phyloP scores from a whole-genome alignment of 1,140 invertebrate genomes.

The Chironomus striatipennis region DNA sequence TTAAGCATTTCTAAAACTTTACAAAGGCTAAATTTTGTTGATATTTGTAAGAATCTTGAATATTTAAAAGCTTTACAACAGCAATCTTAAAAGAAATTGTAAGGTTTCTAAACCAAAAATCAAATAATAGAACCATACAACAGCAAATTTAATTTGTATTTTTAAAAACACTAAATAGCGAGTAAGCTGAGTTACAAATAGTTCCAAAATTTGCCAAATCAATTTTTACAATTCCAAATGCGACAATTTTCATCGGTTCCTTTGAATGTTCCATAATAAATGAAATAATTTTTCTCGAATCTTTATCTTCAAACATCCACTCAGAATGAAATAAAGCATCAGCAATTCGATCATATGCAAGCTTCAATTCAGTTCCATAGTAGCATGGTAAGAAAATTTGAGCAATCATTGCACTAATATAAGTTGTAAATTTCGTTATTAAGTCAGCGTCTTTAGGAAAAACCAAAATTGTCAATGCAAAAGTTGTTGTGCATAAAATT shows the following conservation, averaged over 20 bases:
- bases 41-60: no score
- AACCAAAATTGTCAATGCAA: background rate
- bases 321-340: background rate
- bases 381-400: background rate
- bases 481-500: background rate
- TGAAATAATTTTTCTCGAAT: background rate
- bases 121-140: no score
- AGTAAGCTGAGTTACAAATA: background rate
- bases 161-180: background rate
- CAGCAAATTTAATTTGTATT: background rate
- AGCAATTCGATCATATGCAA: background rate
- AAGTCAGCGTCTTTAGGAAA: background rate
- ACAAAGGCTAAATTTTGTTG: no score
- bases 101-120: no score
- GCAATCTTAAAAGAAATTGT: no score
- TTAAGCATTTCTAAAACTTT: no score
- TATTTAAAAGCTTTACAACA: no score
- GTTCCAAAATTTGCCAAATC: background rate
- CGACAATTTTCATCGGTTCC: background rate
- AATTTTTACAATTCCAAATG: background rate
- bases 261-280: background rate
- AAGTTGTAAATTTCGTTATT: background rate
- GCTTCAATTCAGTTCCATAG: background rate
- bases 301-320: background rate
- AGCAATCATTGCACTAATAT: background rate